A percentile compares a stretch with the other conserved stretches of the same genome.
Conservation (phyloP, 2,888 invertebrate species). For the Drosophila dives region DNA sequence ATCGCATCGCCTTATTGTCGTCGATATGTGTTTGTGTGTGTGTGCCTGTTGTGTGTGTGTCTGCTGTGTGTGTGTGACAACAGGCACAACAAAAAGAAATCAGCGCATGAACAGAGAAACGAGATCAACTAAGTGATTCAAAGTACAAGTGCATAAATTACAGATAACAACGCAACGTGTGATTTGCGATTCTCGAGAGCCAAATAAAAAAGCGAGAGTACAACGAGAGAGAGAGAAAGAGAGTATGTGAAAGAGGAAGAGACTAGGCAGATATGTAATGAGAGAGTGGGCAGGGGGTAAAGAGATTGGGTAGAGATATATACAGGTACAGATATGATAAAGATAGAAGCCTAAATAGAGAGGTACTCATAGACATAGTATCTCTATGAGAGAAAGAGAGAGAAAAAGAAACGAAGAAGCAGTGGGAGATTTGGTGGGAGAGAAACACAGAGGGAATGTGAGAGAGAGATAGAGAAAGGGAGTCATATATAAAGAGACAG, state of each 20-base stretch:
- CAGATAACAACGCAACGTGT: conserved; percentile 72
- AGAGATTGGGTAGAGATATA: neutral
- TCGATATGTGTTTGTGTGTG: conserved; percentile 25
- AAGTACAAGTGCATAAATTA: conserved; percentile 81
- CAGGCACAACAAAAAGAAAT: conserved; percentile 41
- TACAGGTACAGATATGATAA: neutral
- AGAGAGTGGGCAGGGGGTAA: neutral
- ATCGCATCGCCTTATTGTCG: conserved; percentile 62
- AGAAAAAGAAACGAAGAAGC: too few species aligned
- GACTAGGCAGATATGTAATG: neutral
- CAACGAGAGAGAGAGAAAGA: neutral
- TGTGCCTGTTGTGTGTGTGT: conserved; percentile 32
- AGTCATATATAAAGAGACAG: neutral
- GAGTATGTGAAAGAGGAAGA: neutral
- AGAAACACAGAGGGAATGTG: too few species aligned
- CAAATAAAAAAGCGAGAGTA: conserved; percentile 27
- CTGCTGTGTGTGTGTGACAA: conserved; percentile 53
- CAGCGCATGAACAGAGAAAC: conserved; percentile 48
- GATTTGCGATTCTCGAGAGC: conserved; percentile 41
- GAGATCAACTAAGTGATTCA: conserved; percentile 75
- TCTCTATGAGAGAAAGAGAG: too few species aligned
- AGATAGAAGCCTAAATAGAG: neutral
- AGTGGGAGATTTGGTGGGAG: too few species aligned
- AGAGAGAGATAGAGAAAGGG: too few species aligned
- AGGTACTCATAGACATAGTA: neutral